Conservation (phyloP, 2,797 vertebrate species). For the Erpetoichthys calabaricus region DNA sequence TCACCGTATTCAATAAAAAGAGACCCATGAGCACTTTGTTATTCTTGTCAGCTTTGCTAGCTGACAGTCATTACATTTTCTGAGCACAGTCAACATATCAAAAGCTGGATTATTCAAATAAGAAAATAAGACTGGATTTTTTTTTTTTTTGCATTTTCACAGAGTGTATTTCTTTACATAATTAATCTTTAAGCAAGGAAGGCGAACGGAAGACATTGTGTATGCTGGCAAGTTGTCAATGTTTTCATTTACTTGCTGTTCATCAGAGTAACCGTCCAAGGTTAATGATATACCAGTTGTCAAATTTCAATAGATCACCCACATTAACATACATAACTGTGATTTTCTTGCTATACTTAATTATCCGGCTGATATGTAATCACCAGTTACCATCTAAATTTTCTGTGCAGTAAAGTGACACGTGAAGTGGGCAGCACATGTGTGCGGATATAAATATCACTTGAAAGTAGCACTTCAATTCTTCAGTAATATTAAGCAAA, state of each 20-base stretch:
- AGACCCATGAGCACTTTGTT: conserved; percentile 2
- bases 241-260: conserved; percentile 12
- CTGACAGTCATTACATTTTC: conserved; percentile 11
- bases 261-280: conserved; percentile 3
- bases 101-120: conserved; percentile 15
- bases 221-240: conserved; percentile 7
- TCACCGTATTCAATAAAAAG: too few relatives aligned
- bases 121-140: conserved; percentile 1
- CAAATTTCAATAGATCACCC: too few relatives aligned
- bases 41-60: conserved; percentile 10
- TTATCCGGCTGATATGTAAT: too few relatives aligned
- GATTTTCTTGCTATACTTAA: too few relatives aligned
- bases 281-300: conserved; percentile 12
- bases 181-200: conserved; percentile 9
- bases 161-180: conserved; percentile 10
- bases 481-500: too few relatives aligned
- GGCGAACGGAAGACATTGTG: conserved; percentile 4
- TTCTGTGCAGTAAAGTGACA: too few relatives aligned
- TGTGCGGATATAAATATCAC: too few relatives aligned
- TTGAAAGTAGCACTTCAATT: too few relatives aligned
- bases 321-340: too few relatives aligned
- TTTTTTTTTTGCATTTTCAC: conserved; percentile 1
- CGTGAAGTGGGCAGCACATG: too few relatives aligned
- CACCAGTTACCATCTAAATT: too few relatives aligned
- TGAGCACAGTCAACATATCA: conserved; percentile 11